Base-by-base conservation (phyloP, 2,113 vertebrate genomes). In the Trichomycterus rosablanca region DNA sequence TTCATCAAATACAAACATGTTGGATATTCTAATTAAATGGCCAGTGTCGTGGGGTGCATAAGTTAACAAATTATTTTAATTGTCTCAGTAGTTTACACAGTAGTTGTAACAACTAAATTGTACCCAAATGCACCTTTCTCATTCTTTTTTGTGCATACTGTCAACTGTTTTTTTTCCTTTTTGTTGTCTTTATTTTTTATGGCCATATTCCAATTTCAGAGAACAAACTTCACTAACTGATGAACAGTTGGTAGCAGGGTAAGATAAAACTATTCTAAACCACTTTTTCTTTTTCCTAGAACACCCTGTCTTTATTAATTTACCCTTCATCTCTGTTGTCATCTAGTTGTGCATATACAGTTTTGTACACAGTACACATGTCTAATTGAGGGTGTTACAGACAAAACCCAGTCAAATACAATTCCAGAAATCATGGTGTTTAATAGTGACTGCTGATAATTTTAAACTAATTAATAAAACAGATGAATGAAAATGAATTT, bases 231-330 rank as follows among this genome's bases (percentile, higher is more conserved):
- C 90, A 86, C 83, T 91, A 90, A 91, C 87, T 84, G 89, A 93
- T 79, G 91, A 93, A 89, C 89, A 92, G 85, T 93, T 94, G 90
- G 94, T 95, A 89, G 86, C 89, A 60, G 93, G 94, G 92, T 96
- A 95, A 97, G 94, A 91, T 71, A 72, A 76, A 67, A 85, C 71
- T 1, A 55, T 88, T 90, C 83, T 84, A 74, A 88, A 83, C 73
- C 87, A 86, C 80, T 63, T 82, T 78, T 78, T 79, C 81, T 81
- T 68, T 85, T 68, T 85, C 77, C 87, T 88, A 84, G 80, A 89
- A 83, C 88, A 85, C 74, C 70, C 76, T 69, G 78, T 83, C 78
- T 66, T 75, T 71, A 39, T 58, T 39, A n/a, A 5, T 26, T 28
- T 7, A 12, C 15, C 11, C 11, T 32, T 44, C 49, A 40, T 56